These are phyloP conservation scores for Enteromius trimaculatus DNA, from an alignment of 2,797 vertebrate species.

Conservation along the genomic window DNA sequence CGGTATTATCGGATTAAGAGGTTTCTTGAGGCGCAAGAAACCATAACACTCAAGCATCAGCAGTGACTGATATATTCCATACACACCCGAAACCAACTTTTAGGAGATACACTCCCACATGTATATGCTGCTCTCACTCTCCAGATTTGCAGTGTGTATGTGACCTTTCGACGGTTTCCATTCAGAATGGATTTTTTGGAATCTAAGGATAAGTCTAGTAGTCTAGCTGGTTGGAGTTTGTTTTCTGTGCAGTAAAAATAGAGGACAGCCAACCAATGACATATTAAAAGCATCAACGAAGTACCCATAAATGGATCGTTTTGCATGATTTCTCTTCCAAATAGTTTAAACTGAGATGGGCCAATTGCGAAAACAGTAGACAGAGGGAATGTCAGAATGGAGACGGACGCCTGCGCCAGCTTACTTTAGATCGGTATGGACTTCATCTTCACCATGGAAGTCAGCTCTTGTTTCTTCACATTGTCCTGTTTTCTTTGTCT, in stretches of 20 bases:
- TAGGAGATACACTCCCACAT: background rate
- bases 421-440: constrained; percentile 78
- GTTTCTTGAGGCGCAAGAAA: background rate
- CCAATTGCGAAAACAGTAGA: constrained; percentile 1
- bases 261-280: background rate
- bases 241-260: background rate
- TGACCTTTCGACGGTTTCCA: background rate
- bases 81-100: background rate
- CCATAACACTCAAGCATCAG: background rate
- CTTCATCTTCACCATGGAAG: constrained; percentile 85
- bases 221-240: background rate
- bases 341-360: constrained; percentile 1
- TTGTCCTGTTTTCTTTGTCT: constrained; percentile 73
- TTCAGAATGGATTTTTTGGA: background rate
- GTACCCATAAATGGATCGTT: background rate
- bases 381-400: background rate
- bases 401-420: constrained; percentile 44
- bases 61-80: background rate
- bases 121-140: background rate
- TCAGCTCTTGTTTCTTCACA: constrained; percentile 79
- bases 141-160: background rate
- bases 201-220: background rate
- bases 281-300: background rate
- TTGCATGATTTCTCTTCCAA: background rate
- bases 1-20: background rate